phyloP scores from a whole-genome alignment of 1,140 invertebrate genomes.

The Zaprionus capensis region DNA sequence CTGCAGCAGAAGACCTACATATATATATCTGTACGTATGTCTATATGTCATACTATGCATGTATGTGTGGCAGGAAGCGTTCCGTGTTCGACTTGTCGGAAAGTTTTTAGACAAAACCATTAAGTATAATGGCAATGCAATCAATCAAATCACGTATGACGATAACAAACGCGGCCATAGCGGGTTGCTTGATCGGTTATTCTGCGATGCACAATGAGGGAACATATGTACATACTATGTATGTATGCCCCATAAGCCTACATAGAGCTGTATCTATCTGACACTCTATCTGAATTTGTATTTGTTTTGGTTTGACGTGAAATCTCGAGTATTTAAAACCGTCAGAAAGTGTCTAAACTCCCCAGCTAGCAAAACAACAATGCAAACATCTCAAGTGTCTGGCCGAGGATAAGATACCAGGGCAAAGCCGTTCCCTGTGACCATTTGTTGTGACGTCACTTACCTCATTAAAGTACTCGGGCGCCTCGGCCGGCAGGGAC shows the following conservation, averaged over 20 bases:
- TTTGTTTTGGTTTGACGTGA: slow-evolving; percentile 54
- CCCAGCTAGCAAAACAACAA: slow-evolving; percentile 25
- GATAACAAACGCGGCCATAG: slow-evolving; percentile 48
- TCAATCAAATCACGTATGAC: slow-evolving; percentile 60
- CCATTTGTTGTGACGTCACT: slow-evolving; percentile 47
- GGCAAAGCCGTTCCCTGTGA: slow-evolving; percentile 6
- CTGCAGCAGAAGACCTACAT: slow-evolving; percentile 15
- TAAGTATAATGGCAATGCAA: slow-evolving; percentile 45
- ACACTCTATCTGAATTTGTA: slow-evolving; percentile 17
- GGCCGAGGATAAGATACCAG: slow-evolving; percentile 66
- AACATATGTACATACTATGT: neutral
- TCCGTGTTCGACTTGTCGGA: slow-evolving; percentile 60
- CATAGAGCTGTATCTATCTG: neutral
- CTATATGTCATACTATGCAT: neutral
- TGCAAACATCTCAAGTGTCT: slow-evolving; percentile 65
- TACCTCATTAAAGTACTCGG: slow-evolving; percentile 86
- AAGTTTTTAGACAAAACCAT: slow-evolving; percentile 69
- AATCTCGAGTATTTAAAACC: slow-evolving; percentile 64
- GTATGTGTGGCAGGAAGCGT: slow-evolving; percentile 54
- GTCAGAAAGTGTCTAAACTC: slow-evolving; percentile 41
- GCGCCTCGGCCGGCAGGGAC: slow-evolving; percentile 85
- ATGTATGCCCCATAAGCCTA: neutral
- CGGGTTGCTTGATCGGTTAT: slow-evolving; percentile 4
- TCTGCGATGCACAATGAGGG: neutral
- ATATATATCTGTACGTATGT: neutral